Conservation (phyloP, 2,113 vertebrate genomes). For the Lates calcarifer region DNA sequence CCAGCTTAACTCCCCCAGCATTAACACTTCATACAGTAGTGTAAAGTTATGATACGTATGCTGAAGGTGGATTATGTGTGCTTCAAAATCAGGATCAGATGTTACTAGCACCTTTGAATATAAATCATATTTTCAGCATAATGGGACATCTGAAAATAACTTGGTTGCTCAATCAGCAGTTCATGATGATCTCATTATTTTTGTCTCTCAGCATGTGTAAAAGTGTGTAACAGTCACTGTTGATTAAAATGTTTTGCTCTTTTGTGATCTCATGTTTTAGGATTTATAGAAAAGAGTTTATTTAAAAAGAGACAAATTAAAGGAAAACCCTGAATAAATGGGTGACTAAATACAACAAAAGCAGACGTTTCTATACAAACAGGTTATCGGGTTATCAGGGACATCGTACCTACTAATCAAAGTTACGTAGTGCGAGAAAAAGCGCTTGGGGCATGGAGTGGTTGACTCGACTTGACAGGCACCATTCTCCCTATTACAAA, state of each 20-base stretch:
- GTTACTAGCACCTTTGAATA: neutral
- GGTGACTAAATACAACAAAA: neutral
- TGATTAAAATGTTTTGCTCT: neutral
- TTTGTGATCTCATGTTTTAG: neutral
- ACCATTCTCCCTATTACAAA: too few species aligned
- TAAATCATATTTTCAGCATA: constrained; percentile 19
- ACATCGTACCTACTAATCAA: too few species aligned
- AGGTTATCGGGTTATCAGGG: too few species aligned
- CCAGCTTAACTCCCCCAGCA: constrained; percentile 18
- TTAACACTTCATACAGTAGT: constrained; percentile 24
- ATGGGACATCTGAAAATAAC: neutral
- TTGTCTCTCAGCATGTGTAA: neutral
- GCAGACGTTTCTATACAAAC: neutral
- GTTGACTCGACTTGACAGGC: too few species aligned
- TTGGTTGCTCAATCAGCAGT: neutral
- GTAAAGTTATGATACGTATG: constrained; percentile 41
- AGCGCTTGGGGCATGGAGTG: too few species aligned
- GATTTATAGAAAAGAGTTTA: neutral
- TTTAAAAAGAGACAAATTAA: neutral
- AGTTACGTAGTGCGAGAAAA: too few species aligned
- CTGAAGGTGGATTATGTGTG: constrained; percentile 34
- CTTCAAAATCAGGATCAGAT: constrained; percentile 9
- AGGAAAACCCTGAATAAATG: neutral
- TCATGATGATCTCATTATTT: neutral
- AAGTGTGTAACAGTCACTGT: neutral